These are phyloP conservation scores for Antechinus flavipes DNA, from an alignment of 2,113 vertebrate genomes.

Conservation along the genomic window DNA sequence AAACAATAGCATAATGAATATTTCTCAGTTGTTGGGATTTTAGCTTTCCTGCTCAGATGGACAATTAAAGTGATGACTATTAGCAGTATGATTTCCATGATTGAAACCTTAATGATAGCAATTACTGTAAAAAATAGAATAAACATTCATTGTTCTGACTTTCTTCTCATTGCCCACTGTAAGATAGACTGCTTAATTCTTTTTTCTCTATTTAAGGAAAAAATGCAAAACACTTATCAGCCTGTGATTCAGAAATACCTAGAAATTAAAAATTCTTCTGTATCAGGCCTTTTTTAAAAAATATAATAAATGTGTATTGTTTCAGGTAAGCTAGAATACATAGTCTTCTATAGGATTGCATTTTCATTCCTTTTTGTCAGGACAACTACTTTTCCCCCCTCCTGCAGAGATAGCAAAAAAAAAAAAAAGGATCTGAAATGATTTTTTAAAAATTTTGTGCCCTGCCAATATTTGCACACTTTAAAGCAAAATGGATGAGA, in stretches of 20 bases:
- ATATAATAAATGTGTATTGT: not conserved
- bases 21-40: constrained; percentile 3
- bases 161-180: not conserved
- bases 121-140: not conserved
- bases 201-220: not conserved
- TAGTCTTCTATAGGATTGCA: not conserved
- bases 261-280: not conserved
- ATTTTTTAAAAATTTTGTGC: not conserved
- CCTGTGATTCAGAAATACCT: not conserved
- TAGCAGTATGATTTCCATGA: not conserved
- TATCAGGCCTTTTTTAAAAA: not conserved
- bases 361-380: not conserved
- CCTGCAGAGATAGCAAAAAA: not conserved
- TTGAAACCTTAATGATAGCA: constrained; percentile 28
- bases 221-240: not conserved
- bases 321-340: not conserved
- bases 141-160: not conserved
- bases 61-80: not conserved
- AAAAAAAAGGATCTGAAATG: too few species aligned
- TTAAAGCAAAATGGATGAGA: not conserved
- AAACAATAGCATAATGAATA: not conserved
- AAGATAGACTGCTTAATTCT: not conserved
- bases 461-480: not conserved
- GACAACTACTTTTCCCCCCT: not conserved
- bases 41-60: constrained; percentile 18